Evolutionary conservation across 2,113 vertebrate species (phyloP).

Genomic region (Chamaea fasciata): DNA sequence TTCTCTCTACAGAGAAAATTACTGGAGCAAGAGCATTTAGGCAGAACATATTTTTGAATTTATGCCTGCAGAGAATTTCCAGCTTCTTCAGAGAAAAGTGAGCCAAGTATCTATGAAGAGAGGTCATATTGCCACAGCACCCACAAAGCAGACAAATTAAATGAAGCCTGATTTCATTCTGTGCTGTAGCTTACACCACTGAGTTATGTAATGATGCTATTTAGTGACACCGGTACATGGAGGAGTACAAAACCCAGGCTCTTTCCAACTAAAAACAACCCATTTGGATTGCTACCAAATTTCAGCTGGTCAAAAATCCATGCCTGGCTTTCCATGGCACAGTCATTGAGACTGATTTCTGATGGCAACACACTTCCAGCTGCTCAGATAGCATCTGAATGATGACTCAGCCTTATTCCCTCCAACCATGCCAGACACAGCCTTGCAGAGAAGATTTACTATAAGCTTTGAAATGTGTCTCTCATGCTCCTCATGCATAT

Average conservation of each 20-base stretch:
- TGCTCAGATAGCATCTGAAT: conserved; percentile 49
- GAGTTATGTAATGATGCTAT: not conserved
- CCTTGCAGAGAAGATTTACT: conserved; percentile 39
- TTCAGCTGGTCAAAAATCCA: conserved; percentile 11
- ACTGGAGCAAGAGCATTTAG: conserved; percentile 14
- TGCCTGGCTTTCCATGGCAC: conserved; percentile 32
- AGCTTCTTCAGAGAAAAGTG: not conserved
- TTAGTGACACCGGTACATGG: not conserved
- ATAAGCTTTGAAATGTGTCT: conserved; percentile 42
- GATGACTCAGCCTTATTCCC: conserved; percentile 48
- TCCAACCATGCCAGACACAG: conserved; percentile 40
- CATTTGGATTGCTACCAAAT: not conserved
- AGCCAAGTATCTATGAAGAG: not conserved
- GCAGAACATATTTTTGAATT: not conserved
- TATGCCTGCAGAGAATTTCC: not conserved
- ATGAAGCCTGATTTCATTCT: not conserved
- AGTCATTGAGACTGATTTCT: conserved; percentile 44
- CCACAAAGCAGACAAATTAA: not conserved
- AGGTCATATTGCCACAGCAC: conserved; percentile 1
- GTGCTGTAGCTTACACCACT: not conserved
- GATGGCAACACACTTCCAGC: conserved; percentile 48
- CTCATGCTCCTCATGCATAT: conserved; percentile 26
- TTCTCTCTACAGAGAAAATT: not conserved
- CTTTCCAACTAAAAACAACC: not conserved
- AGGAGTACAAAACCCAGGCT: not conserved